These are phyloP conservation scores for Mastomys coucha DNA, from an alignment of 2,113 vertebrate species.

Conservation along the genomic window DNA sequence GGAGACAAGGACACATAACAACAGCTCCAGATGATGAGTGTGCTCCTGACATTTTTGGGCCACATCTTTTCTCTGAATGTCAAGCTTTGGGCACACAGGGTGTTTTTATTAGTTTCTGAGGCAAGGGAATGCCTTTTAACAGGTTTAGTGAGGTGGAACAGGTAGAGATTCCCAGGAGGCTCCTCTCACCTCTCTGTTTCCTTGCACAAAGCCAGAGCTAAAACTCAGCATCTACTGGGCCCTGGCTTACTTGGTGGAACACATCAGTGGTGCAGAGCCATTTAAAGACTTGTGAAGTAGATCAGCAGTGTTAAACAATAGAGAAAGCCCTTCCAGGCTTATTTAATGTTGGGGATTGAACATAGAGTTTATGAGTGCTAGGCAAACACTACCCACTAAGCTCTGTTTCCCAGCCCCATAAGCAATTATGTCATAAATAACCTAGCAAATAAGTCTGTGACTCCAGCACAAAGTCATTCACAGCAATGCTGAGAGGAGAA, in stretches of 20 bases:
- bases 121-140: neutral
- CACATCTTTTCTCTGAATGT: neutral
- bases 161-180: neutral
- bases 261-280: fast-evolving
- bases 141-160: neutral
- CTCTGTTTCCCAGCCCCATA: neutral
- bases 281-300: neutral
- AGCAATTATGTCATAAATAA: neutral
- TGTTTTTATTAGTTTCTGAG: neutral
- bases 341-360: neutral
- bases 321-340: neutral
- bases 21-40: fast-evolving
- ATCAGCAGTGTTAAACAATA: neutral
- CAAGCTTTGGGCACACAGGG: neutral
- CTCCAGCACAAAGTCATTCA: neutral
- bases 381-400: neutral
- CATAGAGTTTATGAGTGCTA: no score
- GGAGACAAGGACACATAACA: neutral
- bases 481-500: neutral
- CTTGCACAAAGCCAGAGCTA: neutral
- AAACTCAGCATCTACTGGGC: neutral
- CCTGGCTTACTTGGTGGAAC: fast-evolving
- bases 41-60: neutral
- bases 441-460: neutral
- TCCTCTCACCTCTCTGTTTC: neutral